Conservation (phyloP, 1,140 invertebrate species). For the Monomorium pharaonis region DNA sequence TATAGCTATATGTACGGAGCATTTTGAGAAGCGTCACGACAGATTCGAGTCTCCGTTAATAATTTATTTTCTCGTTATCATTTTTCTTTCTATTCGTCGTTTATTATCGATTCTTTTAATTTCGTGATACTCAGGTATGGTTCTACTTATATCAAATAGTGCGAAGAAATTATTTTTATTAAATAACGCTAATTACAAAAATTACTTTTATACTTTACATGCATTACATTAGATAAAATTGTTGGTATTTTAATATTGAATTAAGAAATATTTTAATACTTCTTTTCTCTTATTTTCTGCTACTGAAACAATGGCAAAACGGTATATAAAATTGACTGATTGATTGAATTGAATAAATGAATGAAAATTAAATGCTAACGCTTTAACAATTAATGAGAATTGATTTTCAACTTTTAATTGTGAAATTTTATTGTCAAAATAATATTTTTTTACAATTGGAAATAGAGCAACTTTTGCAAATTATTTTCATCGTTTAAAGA, state of each 20-base stretch:
- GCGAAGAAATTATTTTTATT: background rate
- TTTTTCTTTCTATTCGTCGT: slow-evolving; percentile 2
- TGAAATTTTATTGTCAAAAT: background rate
- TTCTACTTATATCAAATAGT: background rate
- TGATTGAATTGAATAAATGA: no score
- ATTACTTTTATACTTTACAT: background rate
- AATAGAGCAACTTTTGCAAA: background rate
- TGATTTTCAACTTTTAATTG: slow-evolving; percentile 28
- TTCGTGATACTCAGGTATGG: background rate
- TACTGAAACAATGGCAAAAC: background rate
- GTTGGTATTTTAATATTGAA: background rate
- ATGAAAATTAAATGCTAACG: background rate
- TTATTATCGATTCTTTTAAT: background rate
- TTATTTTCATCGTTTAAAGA: slow-evolving; percentile 21
- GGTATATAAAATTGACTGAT: background rate
- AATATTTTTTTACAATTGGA: slow-evolving; percentile 17
- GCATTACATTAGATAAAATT: background rate
- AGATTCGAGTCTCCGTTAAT: slow-evolving; percentile 24
- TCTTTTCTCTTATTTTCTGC: background rate
- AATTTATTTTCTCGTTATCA: background rate
- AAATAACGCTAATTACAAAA: background rate
- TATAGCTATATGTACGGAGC: slow-evolving; percentile 48
- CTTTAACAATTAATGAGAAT: background rate
- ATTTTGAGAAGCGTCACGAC: slow-evolving; percentile 56
- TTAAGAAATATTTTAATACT: background rate